Conservation (phyloP, 2,888 invertebrate species). For the Lycocerus yunnanus region DNA sequence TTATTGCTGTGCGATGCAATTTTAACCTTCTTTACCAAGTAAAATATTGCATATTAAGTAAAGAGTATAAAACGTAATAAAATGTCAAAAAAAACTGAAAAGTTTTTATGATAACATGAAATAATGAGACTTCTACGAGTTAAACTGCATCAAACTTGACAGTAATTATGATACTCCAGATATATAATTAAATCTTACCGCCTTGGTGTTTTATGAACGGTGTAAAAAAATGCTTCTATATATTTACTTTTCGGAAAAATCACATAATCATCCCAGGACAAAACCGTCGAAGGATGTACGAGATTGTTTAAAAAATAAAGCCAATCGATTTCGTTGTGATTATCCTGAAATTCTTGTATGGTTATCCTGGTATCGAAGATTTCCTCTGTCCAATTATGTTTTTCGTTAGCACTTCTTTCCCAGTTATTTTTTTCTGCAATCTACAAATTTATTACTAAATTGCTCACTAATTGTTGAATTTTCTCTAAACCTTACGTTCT, state of each 20-base stretch:
- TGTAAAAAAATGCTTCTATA: slow-evolving; percentile 4
- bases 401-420: too few species aligned
- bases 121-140: too few species aligned
- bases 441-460: neutral
- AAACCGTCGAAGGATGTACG: neutral
- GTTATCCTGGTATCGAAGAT: neutral
- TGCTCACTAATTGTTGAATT: too few species aligned
- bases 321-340: neutral
- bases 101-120: too few species aligned
- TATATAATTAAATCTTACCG: slow-evolving; percentile 7
- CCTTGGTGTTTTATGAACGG: slow-evolving; percentile 19
- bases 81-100: too few species aligned
- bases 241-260: slow-evolving; percentile 13
- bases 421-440: neutral
- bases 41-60: too few species aligned
- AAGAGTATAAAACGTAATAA: too few species aligned
- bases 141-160: too few species aligned
- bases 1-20: too few species aligned
- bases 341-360: neutral
- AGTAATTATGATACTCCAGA: too few species aligned
- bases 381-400: neutral
- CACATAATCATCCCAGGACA: neutral
- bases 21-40: neutral
- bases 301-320: neutral
- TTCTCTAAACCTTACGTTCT: slow-evolving; percentile 31